phyloP scores from a whole-genome alignment of 2,113 vertebrate genomes.

The Prunella himalayana region DNA sequence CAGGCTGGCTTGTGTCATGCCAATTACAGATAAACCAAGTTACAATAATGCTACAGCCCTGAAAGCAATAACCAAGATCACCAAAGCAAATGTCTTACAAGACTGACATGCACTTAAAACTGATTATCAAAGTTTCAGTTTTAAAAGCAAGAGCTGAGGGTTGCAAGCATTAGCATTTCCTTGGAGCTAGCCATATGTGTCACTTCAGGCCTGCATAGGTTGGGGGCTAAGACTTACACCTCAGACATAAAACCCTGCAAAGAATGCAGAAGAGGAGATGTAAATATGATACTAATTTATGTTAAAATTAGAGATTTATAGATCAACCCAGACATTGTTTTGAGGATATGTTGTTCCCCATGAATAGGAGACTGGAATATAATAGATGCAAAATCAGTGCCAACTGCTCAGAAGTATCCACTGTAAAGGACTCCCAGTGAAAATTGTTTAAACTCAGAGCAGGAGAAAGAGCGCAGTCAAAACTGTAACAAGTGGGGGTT shows the following conservation, averaged over 20 bases:
- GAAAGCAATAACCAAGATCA: not conserved
- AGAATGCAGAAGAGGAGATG: not conserved
- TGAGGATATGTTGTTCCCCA: not conserved
- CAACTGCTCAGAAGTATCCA: not conserved
- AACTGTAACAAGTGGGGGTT: not conserved
- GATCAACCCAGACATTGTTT: not conserved
- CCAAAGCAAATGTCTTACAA: not conserved
- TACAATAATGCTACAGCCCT: not conserved
- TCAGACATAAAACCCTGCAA: not conserved
- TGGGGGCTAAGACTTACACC: not conserved
- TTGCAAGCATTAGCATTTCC: not conserved
- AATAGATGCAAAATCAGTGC: not conserved
- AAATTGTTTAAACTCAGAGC: constrained; percentile 11
- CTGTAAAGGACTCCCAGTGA: not conserved
- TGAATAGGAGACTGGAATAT: not conserved
- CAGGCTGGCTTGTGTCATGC: not conserved
- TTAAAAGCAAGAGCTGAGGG: not conserved
- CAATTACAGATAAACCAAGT: not conserved
- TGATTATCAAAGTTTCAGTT: not conserved
- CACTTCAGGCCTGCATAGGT: not conserved
- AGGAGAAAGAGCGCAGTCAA: not conserved
- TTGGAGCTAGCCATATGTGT: not conserved
- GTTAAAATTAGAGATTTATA: not conserved
- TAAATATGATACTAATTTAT: not conserved
- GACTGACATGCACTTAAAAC: not conserved